phyloP scores from a whole-genome alignment of 2,888 invertebrate species.

The Helicoverpa assulta region DNA sequence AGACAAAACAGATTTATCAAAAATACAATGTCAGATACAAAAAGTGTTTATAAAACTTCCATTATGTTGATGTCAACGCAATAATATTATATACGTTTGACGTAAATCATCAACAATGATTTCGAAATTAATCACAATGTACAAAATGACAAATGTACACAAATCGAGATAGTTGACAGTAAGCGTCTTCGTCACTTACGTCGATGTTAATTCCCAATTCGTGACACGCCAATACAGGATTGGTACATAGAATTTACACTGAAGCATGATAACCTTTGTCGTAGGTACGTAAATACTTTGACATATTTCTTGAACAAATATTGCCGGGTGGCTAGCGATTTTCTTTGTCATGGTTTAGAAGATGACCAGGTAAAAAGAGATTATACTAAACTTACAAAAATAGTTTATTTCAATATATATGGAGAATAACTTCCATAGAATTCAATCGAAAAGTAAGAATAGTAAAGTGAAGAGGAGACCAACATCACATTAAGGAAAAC shows the following conservation, averaged over 20 bases:
- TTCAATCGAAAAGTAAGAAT: conserved; percentile 15
- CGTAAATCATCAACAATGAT: conserved; percentile 32
- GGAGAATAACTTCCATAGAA: not conserved
- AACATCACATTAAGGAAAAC: conserved; percentile 12
- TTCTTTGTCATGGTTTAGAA: conserved; percentile 25
- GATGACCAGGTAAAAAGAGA: conserved; percentile 19
- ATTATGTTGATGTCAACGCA: conserved; percentile 18
- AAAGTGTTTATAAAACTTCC: conserved; percentile 10
- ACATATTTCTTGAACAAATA: conserved; percentile 38
- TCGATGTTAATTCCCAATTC: conserved; percentile 59
- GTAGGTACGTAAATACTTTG: conserved; percentile 42
- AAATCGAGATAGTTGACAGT: conserved; percentile 36
- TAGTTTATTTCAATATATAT: conserved; percentile 1
- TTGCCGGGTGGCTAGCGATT: conserved; percentile 35
- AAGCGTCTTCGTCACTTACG: conserved; percentile 23
- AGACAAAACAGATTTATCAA: not conserved
- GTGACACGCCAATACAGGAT: conserved; percentile 65
- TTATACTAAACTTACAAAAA: conserved; percentile 7
- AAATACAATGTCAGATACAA: not conserved
- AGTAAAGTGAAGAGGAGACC: not conserved
- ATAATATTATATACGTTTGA: conserved; percentile 27
- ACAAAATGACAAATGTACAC: conserved; percentile 24
- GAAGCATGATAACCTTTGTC: conserved; percentile 57
- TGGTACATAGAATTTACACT: conserved; percentile 60
- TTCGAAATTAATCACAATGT: conserved; percentile 41